Conservation (phyloP, 2,113 vertebrate genomes). For the Peromyscus leucopus region DNA sequence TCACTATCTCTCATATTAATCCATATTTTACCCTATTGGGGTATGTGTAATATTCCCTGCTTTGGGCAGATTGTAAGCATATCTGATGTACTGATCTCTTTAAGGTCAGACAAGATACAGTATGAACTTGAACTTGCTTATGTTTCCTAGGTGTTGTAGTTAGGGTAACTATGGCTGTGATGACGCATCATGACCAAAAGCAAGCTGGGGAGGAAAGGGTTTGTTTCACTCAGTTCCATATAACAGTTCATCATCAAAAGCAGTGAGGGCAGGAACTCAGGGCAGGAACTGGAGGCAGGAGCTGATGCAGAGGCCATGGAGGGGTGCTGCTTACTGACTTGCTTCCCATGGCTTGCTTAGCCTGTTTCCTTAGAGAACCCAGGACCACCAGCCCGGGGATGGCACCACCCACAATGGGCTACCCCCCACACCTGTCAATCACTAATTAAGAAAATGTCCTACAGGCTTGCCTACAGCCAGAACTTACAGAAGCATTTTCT, state of each 20-base stretch:
- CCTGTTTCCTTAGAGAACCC: background rate
- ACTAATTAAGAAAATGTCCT: background rate
- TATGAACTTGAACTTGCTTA: background rate
- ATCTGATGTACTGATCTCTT: background rate
- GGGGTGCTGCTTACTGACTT: background rate
- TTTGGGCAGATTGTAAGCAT: slow-evolving; percentile 42
- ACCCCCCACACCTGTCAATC: fast-evolving
- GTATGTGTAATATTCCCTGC: background rate
- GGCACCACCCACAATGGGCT: background rate
- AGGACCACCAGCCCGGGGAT: background rate
- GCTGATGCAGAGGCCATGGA: background rate
- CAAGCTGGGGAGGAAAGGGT: background rate
- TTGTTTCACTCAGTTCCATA: background rate
- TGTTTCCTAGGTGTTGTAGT: background rate
- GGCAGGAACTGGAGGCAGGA: background rate
- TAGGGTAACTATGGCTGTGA: background rate
- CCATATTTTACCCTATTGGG: fast-evolving
- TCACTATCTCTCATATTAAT: background rate
- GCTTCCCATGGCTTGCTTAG: background rate
- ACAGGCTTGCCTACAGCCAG: background rate
- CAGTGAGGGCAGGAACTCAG: background rate
- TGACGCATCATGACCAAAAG: background rate
- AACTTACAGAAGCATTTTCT: background rate
- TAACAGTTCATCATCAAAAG: background rate
- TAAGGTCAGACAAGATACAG: background rate